phyloP scores from a whole-genome alignment of 1,140 invertebrate genomes.

The Zaprionus capensis region DNA sequence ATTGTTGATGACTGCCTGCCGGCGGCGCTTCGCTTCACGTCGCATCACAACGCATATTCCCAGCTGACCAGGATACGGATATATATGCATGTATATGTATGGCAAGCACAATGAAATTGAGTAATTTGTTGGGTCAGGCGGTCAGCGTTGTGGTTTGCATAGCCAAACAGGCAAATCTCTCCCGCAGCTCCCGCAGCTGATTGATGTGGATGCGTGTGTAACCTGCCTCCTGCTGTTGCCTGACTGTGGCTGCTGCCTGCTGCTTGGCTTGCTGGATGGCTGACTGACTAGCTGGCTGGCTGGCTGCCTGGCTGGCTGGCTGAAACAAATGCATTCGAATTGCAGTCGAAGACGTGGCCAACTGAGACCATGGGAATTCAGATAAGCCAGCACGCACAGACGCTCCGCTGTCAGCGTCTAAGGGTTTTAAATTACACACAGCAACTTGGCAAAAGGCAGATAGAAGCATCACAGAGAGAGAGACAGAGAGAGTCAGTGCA shows the following conservation, averaged over 20 bases:
- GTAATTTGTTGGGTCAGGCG: constrained; percentile 82
- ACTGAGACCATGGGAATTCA: constrained; percentile 41
- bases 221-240: constrained; percentile 15
- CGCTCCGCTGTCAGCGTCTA: constrained; percentile 70
- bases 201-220: constrained; percentile 62
- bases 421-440: constrained; percentile 69
- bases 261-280: not conserved
- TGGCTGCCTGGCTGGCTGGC: constrained; percentile 2
- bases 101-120: constrained; percentile 79
- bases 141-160: constrained; percentile 80
- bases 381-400: constrained; percentile 76
- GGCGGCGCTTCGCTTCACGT: constrained; percentile 36
- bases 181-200: constrained; percentile 46
- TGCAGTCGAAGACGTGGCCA: constrained; percentile 58
- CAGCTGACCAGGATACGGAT: constrained; percentile 46
- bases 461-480: constrained; percentile 18
- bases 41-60: constrained; percentile 40
- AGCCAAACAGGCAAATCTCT: constrained; percentile 67
- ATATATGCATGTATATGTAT: constrained; percentile 29
- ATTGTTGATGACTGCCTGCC: constrained; percentile 79
- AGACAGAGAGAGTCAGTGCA: not conserved
- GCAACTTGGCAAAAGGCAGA: constrained; percentile 35
- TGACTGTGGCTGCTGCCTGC: constrained; percentile 5
- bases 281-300: not conserved
- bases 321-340: constrained; percentile 67